Evolutionary conservation across 2,797 vertebrate genomes (phyloP), one percentile per base, ranked within the genome.

Genomic region (Enteromius argenteus): DNA sequence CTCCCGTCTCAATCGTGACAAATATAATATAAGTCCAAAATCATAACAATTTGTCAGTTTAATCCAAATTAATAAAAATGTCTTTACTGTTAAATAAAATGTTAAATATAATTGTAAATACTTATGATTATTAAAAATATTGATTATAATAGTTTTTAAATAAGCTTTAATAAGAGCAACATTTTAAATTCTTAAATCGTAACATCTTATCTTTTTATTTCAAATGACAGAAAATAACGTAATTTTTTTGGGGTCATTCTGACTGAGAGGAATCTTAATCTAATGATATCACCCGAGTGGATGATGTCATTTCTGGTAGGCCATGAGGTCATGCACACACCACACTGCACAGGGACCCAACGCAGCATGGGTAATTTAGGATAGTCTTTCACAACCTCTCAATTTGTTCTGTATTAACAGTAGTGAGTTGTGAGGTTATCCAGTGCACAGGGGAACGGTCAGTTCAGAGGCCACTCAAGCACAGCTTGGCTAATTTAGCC

Each of bases 381-480:
- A 79, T 58, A 67, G 67, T 51, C 66, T 81, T 83, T 85, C 44
- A 30, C 44, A 79, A 74, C 69, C 73, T 51, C 53, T 79, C 35
- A 39, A 84, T 79, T 75, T 86, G 80, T 51, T 73, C 32, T 85
- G 19, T 53, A 66, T 80, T 84, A 85, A 72, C 68, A 46, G 69
- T 42, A 77, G 73, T 15, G 21, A 62, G 42, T 71, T 76, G 69
- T 80, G 58, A 86, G 82, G 72, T 69, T 75, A 64, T 30, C 60
- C 53, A 83, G 73, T 44, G 39, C 56, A 76, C 66, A 39, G 39
- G 84, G 76, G 66, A 88, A 35, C 39, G n/a, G 72, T 62, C 74
- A 78, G 72, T 88, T 86, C 75, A 76, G 79, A 49, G 74, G 37
- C 80, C 85, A 81, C 77, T 60, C 66, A 76, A 89, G 83, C 86